Evolutionary conservation across 2,113 vertebrate species (phyloP), one percentile per base, ranked within the genome.

Genomic region (Talpa occidentalis): DNA sequence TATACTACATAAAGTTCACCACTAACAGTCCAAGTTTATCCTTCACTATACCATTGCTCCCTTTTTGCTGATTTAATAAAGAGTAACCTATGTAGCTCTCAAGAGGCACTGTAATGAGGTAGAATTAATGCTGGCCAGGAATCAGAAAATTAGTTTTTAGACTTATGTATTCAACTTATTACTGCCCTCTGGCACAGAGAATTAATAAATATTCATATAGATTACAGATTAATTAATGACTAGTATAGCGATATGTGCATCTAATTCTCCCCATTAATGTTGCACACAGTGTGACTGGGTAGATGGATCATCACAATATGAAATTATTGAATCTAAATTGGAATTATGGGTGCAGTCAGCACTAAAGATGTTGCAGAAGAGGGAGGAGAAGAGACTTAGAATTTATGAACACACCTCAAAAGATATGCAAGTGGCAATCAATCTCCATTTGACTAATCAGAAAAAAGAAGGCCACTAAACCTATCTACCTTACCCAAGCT

Each of bases 61-160:
- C 5, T 56, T 56, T 56, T 56, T 56, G 19, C 54, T 56, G 19
- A 56, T 49, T 85, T 90, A 80, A 60, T 87, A 72, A 74, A 59
- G 24, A 56, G 0, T 47, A 37, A 91, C 10, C 16, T 77, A 17
- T 69, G 0, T 83, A 70, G 81, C 11, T 73, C 19, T 85, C 17
- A 60, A 91, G 10, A 22, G 30, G 15, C 24, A 12, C 8, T 66
- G 5, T 17, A 3, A 0, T 2, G 22, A 78, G 7, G 7, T 16
- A 83, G 47, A 73, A 86, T 5, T 8, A 70, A 70, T 30, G 4
- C 26, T 47, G 5, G 35, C 6, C 28, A 89, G 64, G 85, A 88
- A 32, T 84, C 67, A 91, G 16, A 89, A 76, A 86, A 89, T 7
- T 10, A 59, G 2, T 7, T 85, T 92, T 54, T 80, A n/a, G 22